Conservation (phyloP, 2,113 vertebrate genomes). For the Callionymus lyra region DNA sequence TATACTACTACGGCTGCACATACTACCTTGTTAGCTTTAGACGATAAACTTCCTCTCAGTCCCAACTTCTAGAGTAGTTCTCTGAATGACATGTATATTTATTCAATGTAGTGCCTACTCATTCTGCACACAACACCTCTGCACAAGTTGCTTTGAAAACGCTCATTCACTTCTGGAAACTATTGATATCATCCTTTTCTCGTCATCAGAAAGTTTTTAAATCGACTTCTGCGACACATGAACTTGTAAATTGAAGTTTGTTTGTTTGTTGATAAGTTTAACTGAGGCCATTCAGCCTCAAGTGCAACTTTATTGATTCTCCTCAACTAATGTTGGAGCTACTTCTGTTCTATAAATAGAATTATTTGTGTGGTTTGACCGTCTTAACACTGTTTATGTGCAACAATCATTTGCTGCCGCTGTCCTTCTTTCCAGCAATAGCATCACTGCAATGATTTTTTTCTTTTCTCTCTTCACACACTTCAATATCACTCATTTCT, state of each 20-base stretch:
- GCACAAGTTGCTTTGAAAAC: conserved; percentile 35
- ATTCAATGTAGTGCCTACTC: conserved; percentile 55
- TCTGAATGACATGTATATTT: conserved; percentile 45
- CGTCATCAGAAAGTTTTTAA: conserved; percentile 3
- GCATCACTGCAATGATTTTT: too few species aligned
- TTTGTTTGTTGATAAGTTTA: conserved; percentile 13
- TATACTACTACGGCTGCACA: conserved; percentile 24
- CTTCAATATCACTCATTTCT: too few species aligned
- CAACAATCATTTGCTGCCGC: too few species aligned
- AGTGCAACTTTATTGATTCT: conserved; percentile 58
- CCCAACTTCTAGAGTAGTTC: conserved; percentile 21
- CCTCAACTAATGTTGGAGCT: too few species aligned
- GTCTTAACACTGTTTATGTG: too few species aligned
- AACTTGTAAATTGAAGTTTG: too few species aligned
- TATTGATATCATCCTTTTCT: conserved; percentile 28
- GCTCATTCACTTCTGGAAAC: conserved; percentile 34
- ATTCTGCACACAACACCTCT: conserved; percentile 39
- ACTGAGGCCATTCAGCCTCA: conserved; percentile 80
- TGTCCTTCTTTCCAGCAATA: too few species aligned
- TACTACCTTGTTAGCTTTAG: conserved; percentile 16
- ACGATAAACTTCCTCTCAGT: conserved; percentile 14
- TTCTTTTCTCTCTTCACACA: too few species aligned
- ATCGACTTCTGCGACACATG: neutral
- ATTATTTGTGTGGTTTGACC: too few species aligned
- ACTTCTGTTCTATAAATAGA: too few species aligned